phyloP scores from a whole-genome alignment of 2,888 invertebrate species.

The Ischnura elegans region DNA sequence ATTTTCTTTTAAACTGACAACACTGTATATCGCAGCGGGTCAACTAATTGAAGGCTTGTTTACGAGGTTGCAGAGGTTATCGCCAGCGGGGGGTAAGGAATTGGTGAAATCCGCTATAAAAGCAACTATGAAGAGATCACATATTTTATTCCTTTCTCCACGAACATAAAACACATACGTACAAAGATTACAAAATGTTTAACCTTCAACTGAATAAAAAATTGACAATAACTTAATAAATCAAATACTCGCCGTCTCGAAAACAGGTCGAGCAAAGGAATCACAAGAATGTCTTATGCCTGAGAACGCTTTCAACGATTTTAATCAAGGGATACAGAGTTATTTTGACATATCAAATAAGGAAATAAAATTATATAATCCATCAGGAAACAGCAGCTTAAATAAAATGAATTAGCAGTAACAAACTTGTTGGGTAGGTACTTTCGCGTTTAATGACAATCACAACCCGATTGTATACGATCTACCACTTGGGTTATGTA shows the following conservation, averaged over 20 bases:
- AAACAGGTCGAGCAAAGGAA: not conserved
- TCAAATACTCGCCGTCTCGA: constrained; percentile 20
- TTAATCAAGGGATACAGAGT: not conserved
- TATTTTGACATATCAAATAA: not conserved
- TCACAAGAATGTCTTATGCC: not conserved
- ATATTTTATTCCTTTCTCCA: constrained; percentile 35
- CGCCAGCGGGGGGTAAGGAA: constrained; percentile 34
- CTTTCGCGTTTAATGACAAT: constrained; percentile 50
- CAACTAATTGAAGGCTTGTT: constrained; percentile 52
- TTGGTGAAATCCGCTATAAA: constrained; percentile 51
- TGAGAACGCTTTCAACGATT: not conserved
- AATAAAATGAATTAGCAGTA: not conserved
- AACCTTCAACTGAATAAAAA: not conserved
- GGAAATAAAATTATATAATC: not conserved
- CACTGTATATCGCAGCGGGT: constrained; percentile 41
- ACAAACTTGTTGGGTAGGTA: not conserved
- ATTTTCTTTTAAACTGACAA: constrained; percentile 19
- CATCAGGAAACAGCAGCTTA: not conserved
- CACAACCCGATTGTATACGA: constrained; percentile 85
- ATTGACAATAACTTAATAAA: constrained; percentile 19
- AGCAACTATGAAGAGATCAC: constrained; percentile 41
- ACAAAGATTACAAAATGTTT: constrained; percentile 49
- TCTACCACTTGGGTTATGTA: constrained; percentile 87
- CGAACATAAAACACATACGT: constrained; percentile 58
- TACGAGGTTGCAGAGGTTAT: constrained; percentile 62